phyloP scores from a whole-genome alignment of 1,140 invertebrate genomes.

The Lepeophtheirus salmonis region DNA sequence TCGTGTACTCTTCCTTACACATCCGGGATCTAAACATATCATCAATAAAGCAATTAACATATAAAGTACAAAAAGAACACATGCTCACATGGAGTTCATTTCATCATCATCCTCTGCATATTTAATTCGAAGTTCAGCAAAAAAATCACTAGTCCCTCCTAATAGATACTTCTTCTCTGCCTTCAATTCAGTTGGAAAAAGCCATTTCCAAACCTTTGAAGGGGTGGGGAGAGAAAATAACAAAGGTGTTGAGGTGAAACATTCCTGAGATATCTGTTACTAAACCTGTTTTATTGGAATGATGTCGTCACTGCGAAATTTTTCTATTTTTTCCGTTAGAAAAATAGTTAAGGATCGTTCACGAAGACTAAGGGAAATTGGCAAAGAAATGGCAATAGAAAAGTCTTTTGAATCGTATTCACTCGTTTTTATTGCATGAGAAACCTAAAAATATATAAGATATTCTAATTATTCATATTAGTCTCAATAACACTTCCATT shows the following conservation, averaged over 20 bases:
- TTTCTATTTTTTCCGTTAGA: neutral
- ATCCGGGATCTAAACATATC: neutral
- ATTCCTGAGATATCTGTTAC: too few relatives aligned
- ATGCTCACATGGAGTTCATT: slow-evolving; percentile 19
- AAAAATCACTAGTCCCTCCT: slow-evolving; percentile 18
- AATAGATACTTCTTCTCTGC: slow-evolving; percentile 19
- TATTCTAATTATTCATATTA: neutral
- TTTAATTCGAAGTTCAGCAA: slow-evolving; percentile 15
- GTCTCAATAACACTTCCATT: neutral
- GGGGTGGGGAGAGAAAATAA: neutral
- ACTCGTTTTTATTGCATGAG: neutral
- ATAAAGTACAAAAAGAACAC: neutral
- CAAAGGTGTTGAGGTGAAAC: too few relatives aligned
- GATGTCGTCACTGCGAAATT: slow-evolving; percentile 20
- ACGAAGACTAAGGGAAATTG: neutral
- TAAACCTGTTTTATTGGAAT: slow-evolving; percentile 27
- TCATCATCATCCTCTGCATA: slow-evolving; percentile 19
- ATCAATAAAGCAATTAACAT: neutral
- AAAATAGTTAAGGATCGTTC: neutral
- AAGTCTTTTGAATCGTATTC: slow-evolving; percentile 5
- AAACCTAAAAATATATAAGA: neutral
- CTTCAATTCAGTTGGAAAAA: slow-evolving; percentile 25
- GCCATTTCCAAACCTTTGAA: slow-evolving; percentile 27
- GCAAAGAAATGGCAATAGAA: slow-evolving; percentile 1
- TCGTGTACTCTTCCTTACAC: slow-evolving; percentile 23